Conservation (phyloP, 1,140 invertebrate species). For the Octopus bimaculoides region DNA sequence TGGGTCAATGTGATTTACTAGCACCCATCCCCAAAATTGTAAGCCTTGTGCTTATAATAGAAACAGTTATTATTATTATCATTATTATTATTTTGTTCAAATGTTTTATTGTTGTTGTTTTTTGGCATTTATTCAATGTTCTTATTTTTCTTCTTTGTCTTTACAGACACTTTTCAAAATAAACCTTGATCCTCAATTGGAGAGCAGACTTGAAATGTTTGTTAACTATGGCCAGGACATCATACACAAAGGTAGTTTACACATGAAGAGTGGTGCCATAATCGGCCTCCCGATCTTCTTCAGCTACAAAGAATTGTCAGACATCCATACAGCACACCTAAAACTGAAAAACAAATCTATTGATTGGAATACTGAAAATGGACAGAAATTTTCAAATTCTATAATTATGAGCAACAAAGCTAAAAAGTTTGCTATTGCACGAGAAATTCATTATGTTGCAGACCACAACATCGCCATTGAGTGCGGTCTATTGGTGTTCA, state of each 20-base stretch:
- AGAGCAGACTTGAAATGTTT: conserved; percentile 61
- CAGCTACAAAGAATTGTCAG: conserved; percentile 55
- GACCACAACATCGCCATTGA: conserved; percentile 60
- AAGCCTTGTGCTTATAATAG: too few relatives aligned
- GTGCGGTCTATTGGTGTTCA: conserved; percentile 56
- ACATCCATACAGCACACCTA: conserved; percentile 58
- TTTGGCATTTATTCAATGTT: too few relatives aligned
- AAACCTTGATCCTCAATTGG: conserved; percentile 51
- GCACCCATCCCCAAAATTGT: too few relatives aligned
- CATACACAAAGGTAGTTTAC: conserved; percentile 60
- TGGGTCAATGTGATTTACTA: too few relatives aligned
- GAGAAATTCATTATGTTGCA: conserved; percentile 62
- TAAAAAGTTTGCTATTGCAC: conserved; percentile 74
- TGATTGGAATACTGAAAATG: conserved; percentile 65
- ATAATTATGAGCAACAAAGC: conserved; percentile 71
- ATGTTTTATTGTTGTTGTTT: too few relatives aligned
- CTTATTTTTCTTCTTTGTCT: conserved; percentile 22
- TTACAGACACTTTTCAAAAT: conserved; percentile 60
- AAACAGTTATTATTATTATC: too few relatives aligned
- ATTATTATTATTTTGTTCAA: too few relatives aligned
- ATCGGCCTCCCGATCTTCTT: conserved; percentile 69
- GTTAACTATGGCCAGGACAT: conserved; percentile 67
- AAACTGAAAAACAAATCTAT: conserved; percentile 49
- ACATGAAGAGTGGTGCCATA: conserved; percentile 59
- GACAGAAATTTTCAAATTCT: conserved; percentile 65